A percentile compares a stretch with the other conserved stretches of the same genome.
Conservation (phyloP, 1,140 invertebrate species). For the Forficula auricularia region DNA sequence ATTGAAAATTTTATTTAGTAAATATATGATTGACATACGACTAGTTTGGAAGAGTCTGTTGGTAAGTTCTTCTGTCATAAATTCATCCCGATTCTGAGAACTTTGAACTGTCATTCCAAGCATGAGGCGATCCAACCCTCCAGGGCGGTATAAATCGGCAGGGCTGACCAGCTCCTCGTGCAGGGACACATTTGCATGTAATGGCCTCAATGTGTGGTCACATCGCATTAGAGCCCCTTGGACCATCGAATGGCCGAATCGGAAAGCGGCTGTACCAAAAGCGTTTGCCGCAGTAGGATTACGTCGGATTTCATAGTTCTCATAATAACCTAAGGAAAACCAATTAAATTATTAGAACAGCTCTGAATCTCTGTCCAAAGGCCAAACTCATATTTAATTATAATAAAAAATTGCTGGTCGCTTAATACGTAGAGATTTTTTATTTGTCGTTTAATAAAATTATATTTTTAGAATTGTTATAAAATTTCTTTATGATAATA, state of each 20-base stretch:
- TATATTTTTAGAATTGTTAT: too few species aligned
- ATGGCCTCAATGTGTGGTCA: conserved; percentile 3
- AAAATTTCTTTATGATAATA: too few species aligned
- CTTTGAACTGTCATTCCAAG: conserved; percentile 59
- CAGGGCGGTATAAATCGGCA: conserved; percentile 34
- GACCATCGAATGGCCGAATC: conserved; percentile 41
- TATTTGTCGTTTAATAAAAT: too few species aligned
- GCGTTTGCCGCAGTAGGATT: conserved; percentile 43
- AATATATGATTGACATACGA: conserved; percentile 17
- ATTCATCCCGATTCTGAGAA: conserved; percentile 62
- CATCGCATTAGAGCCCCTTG: conserved; percentile 13
- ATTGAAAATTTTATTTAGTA: neutral
- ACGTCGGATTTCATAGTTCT: conserved; percentile 41
- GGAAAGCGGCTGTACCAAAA: conserved; percentile 40
- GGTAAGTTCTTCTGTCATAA: conserved; percentile 63
- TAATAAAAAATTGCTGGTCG: neutral
- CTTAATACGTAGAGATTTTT: neutral
- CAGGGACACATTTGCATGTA: conserved; percentile 40
- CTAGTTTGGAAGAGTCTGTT: conserved; percentile 71
- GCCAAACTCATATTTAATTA: conserved; percentile 22
- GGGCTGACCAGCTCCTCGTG: conserved; percentile 55
- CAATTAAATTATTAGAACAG: conserved; percentile 29
- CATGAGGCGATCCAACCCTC: conserved; percentile 59
- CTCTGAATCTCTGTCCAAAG: conserved; percentile 24
- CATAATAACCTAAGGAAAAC: conserved; percentile 7